These are phyloP conservation scores for Cosmia pyralina DNA, from an alignment of 2,888 invertebrate species.

Conservation along the genomic window DNA sequence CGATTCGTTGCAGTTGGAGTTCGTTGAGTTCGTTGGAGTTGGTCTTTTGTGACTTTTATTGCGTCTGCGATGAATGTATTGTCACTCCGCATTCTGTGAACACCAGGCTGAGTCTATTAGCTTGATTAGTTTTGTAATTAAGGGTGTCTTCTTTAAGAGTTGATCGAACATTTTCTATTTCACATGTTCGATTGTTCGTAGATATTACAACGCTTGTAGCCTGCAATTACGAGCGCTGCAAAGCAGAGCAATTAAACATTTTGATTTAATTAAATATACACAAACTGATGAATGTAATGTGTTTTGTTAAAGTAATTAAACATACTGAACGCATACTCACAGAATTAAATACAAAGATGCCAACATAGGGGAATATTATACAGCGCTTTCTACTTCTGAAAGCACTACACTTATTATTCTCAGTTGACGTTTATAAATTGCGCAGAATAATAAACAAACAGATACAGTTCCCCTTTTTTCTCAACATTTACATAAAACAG, in stretches of 20 bases:
- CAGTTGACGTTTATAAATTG: conserved; percentile 39
- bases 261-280: background rate
- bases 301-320: background rate
- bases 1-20: background rate
- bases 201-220: background rate
- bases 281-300: background rate
- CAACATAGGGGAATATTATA: conserved; percentile 10
- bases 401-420: conserved; percentile 28
- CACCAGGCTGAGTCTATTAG: background rate
- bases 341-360: background rate
- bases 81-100: background rate
- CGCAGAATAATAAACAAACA: conserved; percentile 41
- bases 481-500: conserved; percentile 39
- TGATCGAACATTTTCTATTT: background rate
- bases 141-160: background rate
- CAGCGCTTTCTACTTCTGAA: background rate
- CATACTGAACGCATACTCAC: background rate
- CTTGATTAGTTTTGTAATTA: background rate
- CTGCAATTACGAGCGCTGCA: no score
- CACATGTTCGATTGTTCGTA: background rate
- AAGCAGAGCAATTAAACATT: background rate
- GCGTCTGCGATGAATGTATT: background rate
- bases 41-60: background rate
- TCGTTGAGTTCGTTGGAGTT: no score
- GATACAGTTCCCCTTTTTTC: conserved; percentile 32